These are phyloP conservation scores for Pheosia tremula DNA, from an alignment of 2,888 invertebrate genomes.

Conservation along the genomic window DNA sequence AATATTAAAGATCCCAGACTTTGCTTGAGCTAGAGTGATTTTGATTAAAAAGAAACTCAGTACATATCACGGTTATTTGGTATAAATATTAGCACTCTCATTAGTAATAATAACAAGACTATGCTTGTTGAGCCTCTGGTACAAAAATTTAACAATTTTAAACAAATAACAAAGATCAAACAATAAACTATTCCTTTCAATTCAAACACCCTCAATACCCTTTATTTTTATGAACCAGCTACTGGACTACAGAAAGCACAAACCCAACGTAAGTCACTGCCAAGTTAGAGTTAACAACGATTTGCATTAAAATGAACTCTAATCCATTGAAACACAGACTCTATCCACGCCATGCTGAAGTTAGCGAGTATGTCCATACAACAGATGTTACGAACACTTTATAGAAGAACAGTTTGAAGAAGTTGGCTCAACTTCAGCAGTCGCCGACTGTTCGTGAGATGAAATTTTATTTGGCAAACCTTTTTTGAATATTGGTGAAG, in stretches of 20 bases:
- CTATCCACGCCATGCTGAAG: constrained; percentile 25
- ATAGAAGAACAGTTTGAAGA: constrained; percentile 58
- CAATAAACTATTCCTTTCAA: constrained; percentile 46
- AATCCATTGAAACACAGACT: constrained; percentile 24
- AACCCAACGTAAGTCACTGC: constrained; percentile 60
- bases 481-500: constrained; percentile 67
- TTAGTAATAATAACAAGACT: not conserved
- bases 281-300: constrained; percentile 16
- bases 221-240: constrained; percentile 70
- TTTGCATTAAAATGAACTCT: constrained; percentile 31
- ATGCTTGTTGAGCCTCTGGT: not conserved
- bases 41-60: too few relatives aligned
- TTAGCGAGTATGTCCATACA: constrained; percentile 65
- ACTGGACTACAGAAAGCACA: constrained; percentile 63
- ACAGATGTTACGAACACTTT: constrained; percentile 76
- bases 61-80: too few relatives aligned
- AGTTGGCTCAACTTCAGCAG: constrained; percentile 63
- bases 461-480: constrained; percentile 73
- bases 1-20: too few relatives aligned
- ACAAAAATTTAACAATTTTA: not conserved
- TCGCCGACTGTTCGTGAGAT: constrained; percentile 62
- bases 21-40: too few relatives aligned
- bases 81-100: too few relatives aligned
- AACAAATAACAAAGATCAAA: constrained; percentile 41
- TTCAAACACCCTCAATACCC: constrained; percentile 43